phyloP scores from a whole-genome alignment of 2,888 invertebrate genomes.

The Stenoptilia bipunctidactyla region DNA sequence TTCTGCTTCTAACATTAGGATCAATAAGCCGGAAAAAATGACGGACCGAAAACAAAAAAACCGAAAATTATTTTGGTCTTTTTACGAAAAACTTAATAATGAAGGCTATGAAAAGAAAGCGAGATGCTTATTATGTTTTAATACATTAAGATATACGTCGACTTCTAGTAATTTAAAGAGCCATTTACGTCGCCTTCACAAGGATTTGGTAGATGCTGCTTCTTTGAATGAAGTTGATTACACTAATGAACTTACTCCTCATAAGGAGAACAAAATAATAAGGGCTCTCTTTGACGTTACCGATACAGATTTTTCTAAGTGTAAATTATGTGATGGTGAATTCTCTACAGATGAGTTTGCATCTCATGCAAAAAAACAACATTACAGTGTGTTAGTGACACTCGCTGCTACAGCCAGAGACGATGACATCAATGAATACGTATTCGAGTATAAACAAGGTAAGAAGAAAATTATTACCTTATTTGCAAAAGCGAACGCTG shows the following conservation, averaged over 20 bases:
- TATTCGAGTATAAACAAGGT: too few relatives aligned
- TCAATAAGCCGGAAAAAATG: too few relatives aligned
- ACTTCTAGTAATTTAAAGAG: slow-evolving; percentile 9
- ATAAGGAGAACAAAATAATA: not conserved
- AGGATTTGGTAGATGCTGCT: not conserved
- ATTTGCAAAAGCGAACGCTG: too few relatives aligned
- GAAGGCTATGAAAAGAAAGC: not conserved
- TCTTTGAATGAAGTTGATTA: not conserved
- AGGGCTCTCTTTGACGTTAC: not conserved
- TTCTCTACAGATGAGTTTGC: not conserved
- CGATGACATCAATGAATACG: too few relatives aligned
- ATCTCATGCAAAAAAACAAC: not conserved
- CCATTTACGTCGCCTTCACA: slow-evolving; percentile 14
- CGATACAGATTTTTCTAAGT: not conserved
- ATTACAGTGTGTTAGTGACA: too few relatives aligned
- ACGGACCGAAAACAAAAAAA: too few relatives aligned
- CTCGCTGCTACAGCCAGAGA: too few relatives aligned
- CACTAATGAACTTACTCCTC: not conserved
- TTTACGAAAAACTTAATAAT: not conserved
- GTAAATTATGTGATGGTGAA: not conserved
- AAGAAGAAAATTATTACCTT: too few relatives aligned
- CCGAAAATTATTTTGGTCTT: slow-evolving; percentile 4
- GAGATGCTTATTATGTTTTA: slow-evolving; percentile 1
- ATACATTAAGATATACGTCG: not conserved
- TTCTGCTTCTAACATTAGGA: too few relatives aligned